Evolutionary conservation across 2,113 vertebrate genomes (phyloP), one percentile per base, ranked within the genome.

Genomic region (Notarius lentiginosus): DNA sequence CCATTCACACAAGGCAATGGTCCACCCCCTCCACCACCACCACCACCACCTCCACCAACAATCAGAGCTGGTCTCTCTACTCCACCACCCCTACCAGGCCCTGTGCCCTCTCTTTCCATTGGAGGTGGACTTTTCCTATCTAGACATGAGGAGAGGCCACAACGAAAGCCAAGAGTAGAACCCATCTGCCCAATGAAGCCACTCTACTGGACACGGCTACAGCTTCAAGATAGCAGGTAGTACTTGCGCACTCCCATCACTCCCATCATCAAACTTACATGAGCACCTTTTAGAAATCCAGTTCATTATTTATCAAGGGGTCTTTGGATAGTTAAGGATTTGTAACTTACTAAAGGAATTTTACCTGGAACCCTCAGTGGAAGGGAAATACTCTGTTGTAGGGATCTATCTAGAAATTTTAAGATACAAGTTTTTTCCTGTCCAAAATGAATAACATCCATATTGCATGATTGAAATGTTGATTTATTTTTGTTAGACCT

Each of bases 161-260:
- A 96, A 90, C 96, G 97, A 73, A 99, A 99, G 88, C 94, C 93
- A 47, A 92, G 94, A 58, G 91, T 99, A 86, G 96, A 98, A 92
- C 97, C 97, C 27, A 93, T 94, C n/a, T 93, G 92, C 87, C 97
- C 97, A 82, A 99, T 99, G 98, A 99, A 96, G 91, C 96, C 98
- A 83, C 96, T 99, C 65, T 99, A 99, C 90, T 99, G 98, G 98
- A 98, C 95, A 87, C 96, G 97, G 89, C 97, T 99, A 93, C 98
- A 99, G 86, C 92, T 99, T 87, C 95, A 96, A 90, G 94, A 94
- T 79, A 96, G 90, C 92, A 97, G 97, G 98, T 99, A 96, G 87
- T 91, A 60, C 15, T 51, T 27, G 20, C 12, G 81, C 14, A 51
- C 53, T 90, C 20, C 5, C 47, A 53, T 76, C 22, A 53, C 5